Conservation (phyloP, 2,113 vertebrate species). For the Phaethon lepturus region DNA sequence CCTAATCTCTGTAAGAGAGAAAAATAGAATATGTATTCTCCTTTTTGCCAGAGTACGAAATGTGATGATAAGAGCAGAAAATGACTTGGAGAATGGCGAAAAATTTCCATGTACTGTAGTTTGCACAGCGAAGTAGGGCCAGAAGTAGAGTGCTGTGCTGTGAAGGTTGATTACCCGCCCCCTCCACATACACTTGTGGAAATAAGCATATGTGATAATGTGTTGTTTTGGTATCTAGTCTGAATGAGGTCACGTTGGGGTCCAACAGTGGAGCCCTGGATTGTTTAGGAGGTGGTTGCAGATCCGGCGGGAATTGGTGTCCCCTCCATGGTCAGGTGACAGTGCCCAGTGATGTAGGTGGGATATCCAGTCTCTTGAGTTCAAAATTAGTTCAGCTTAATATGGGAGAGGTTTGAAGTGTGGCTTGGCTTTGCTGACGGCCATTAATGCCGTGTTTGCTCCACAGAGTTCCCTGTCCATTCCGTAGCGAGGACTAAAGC, state of each 20-base stretch:
- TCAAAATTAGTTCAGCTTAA: conserved; percentile 35
- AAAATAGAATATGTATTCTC: neutral
- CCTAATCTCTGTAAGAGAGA: neutral
- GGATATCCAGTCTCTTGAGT: conserved; percentile 37
- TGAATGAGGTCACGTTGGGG: rapidly evolving
- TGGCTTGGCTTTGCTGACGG: neutral
- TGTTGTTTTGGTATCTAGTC: neutral
- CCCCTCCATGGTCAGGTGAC: neutral
- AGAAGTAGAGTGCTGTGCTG: neutral
- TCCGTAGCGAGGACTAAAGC: neutral
- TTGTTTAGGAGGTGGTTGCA: neutral
- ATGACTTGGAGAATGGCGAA: neutral
- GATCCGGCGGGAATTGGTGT: neutral
- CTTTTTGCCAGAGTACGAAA: neutral
- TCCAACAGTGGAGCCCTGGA: neutral
- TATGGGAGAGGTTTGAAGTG: neutral
- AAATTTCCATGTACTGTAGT: neutral
- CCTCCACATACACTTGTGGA: neutral
- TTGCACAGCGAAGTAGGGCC: neutral
- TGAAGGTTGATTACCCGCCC: neutral
- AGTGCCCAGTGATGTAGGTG: neutral
- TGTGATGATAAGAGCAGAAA: neutral
- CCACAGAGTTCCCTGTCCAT: rapidly evolving
- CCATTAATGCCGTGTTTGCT: neutral
- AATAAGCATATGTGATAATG: neutral